phyloP scores from a whole-genome alignment of 2,888 invertebrate species.

The Ethmia dodecea region DNA sequence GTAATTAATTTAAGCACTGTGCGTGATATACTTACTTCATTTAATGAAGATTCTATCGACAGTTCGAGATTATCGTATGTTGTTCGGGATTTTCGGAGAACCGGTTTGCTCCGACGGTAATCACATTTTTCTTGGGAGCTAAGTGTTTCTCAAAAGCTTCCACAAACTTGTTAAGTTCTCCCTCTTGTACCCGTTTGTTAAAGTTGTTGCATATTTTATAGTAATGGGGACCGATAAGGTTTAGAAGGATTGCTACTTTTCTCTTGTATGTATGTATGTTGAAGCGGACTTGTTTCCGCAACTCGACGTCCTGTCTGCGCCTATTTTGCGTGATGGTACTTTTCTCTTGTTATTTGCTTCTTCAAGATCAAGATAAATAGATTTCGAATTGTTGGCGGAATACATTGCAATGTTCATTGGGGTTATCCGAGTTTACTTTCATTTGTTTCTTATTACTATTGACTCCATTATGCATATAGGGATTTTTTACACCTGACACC shows the following conservation, averaged over 20 bases:
- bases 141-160: not conserved
- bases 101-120: too few relatives aligned
- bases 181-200: not conserved
- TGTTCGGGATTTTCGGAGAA: too few relatives aligned
- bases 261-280: too few relatives aligned
- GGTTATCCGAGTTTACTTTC: not conserved
- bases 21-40: too few relatives aligned
- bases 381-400: not conserved
- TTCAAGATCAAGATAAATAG: not conserved
- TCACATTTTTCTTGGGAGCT: not conserved
- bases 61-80: too few relatives aligned
- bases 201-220: not conserved
- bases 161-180: not conserved
- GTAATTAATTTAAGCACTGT: too few relatives aligned
- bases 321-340: too few relatives aligned
- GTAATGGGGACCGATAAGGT: not conserved
- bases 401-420: not conserved
- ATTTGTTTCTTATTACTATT: not conserved
- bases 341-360: not conserved
- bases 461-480: not conserved
- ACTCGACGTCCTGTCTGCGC: too few relatives aligned
- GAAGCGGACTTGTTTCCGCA: too few relatives aligned
- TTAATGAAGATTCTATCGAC: too few relatives aligned
- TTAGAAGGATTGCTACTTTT: not conserved
- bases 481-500: not conserved